Evolutionary conservation across 2,888 invertebrate genomes (phyloP).

Genomic region (Periphyllus acericola): DNA sequence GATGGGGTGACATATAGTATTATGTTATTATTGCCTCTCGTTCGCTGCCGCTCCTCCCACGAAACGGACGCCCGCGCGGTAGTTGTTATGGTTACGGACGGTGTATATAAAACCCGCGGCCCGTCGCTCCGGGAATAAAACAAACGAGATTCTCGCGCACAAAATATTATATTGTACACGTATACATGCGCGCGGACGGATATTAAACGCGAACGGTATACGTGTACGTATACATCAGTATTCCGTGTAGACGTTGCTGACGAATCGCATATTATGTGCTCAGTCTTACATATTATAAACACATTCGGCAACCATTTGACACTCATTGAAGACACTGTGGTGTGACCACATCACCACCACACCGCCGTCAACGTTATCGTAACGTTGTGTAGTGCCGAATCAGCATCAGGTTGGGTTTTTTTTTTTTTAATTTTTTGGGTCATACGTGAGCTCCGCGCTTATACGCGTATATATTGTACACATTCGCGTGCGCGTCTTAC

Average conservation of each 20-base stretch:
- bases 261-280: neutral
- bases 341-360: neutral
- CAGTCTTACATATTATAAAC: neutral
- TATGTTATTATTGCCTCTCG: no score
- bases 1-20: no score
- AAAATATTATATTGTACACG: no score
- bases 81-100: no score
- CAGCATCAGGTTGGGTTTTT: constrained; percentile 27
- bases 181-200: no score
- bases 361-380: neutral
- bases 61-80: no score
- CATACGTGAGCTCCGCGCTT: neutral
- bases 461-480: neutral
- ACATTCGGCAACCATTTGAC: neutral
- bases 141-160: no score
- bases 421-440: neutral
- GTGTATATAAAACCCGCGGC: no score
- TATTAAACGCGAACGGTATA: no score
- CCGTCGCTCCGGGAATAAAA: no score
- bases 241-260: neutral
- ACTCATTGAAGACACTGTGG: constrained; percentile 4
- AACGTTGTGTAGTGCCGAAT: neutral
- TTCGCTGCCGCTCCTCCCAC: no score
- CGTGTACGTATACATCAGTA: neutral
- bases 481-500: neutral